These are phyloP conservation scores for Siphonodentalium dalli DNA, from an alignment of 2,888 invertebrate species.

Conservation along the genomic window DNA sequence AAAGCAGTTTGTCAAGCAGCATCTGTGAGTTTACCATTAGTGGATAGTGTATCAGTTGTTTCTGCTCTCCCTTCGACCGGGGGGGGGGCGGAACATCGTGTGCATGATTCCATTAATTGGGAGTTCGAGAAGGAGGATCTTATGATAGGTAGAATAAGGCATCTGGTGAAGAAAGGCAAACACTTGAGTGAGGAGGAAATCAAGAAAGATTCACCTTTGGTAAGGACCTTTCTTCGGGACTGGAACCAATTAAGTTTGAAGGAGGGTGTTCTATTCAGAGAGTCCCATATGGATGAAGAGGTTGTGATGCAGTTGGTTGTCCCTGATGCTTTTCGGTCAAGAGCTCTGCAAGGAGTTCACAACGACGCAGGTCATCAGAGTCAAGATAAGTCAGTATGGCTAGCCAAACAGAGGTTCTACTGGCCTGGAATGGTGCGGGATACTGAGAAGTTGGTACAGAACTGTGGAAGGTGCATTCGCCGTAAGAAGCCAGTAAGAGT, in stretches of 20 bases:
- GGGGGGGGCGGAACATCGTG: no score
- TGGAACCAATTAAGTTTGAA: constrained; percentile 1
- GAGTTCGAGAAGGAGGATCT: no score
- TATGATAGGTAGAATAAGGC: no score
- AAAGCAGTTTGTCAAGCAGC: no score
- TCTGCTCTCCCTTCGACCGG: no score
- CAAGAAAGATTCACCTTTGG: background rate
- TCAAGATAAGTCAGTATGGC: constrained; percentile 7
- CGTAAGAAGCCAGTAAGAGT: background rate
- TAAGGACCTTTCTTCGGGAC: background rate
- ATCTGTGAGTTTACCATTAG: no score
- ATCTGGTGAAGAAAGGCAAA: no score
- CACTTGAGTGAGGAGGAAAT: no score
- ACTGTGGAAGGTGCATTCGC: constrained; percentile 8
- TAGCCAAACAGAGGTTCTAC: constrained; percentile 9
- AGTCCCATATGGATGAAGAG: background rate
- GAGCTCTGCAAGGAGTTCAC: constrained; percentile 12
- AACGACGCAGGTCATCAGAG: constrained; percentile 20
- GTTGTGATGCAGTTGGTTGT: constrained; percentile 9
- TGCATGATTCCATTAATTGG: no score
- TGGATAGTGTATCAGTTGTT: no score
- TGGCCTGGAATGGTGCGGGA: constrained; percentile 14
- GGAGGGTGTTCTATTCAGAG: constrained; percentile 11
- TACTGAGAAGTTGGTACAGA: background rate
- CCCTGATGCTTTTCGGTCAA: background rate